Percentiles rank a stretch among this genome's conserved stretches.
phyloP scores from a whole-genome alignment of 1,140 invertebrate genomes.

The Luehdorfia chinensis region DNA sequence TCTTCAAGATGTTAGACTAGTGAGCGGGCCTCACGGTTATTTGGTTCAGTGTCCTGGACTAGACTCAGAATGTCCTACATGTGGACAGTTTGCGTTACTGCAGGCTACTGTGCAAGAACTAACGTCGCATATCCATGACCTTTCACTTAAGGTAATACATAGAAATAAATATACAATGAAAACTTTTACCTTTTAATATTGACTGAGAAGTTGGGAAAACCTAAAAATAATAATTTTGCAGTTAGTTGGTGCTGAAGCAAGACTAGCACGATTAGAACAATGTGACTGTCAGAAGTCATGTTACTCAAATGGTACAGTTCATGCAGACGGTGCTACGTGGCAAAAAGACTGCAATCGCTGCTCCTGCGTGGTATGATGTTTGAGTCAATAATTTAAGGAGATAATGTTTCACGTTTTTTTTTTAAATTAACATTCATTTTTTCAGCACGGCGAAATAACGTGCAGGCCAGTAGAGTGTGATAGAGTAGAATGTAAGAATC shows the following conservation, averaged over 20 bases:
- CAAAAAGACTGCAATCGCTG: slow-evolving; percentile 88
- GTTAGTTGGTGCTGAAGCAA: slow-evolving; percentile 86
- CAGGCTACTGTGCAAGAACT: slow-evolving; percentile 85
- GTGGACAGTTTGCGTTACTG: slow-evolving; percentile 90
- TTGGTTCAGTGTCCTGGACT: slow-evolving; percentile 90
- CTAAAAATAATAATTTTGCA: slow-evolving; percentile 72
- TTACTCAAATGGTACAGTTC: slow-evolving; percentile 85
- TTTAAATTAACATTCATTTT: slow-evolving; percentile 1
- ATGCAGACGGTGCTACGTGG: slow-evolving; percentile 90
- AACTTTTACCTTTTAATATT: too few species aligned
- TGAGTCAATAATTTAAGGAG: too few species aligned
- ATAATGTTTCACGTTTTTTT: too few species aligned
- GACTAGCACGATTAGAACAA: slow-evolving; percentile 87
- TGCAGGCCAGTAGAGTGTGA: slow-evolving; percentile 89
- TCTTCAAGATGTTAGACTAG: slow-evolving; percentile 91
- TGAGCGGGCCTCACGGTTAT: slow-evolving; percentile 90
- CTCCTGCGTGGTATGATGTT: slow-evolving; percentile 84
- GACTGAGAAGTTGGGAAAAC: too few species aligned
- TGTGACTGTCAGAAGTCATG: slow-evolving; percentile 95
- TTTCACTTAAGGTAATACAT: slow-evolving; percentile 81
- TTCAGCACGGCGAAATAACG: slow-evolving; percentile 88
- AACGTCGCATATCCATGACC: slow-evolving; percentile 81
- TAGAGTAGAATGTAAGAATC: slow-evolving; percentile 86
- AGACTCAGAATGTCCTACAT: slow-evolving; percentile 92
- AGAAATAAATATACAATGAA: too few species aligned